Base-by-base conservation (phyloP, 2,888 invertebrate genomes). In the Entomobrya multifasciata region DNA sequence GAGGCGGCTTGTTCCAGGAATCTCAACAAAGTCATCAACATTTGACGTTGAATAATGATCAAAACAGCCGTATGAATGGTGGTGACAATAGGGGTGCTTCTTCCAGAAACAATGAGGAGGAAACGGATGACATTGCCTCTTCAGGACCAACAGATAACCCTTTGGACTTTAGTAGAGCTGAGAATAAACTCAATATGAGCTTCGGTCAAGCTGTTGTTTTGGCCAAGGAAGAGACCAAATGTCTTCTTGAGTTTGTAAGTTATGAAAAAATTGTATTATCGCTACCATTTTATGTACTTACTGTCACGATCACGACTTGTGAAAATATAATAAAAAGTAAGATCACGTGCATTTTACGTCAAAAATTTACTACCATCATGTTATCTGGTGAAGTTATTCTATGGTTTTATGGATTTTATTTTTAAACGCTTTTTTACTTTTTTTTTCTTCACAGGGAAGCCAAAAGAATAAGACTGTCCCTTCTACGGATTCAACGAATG, bases 241-340 rank as follows among this genome's bases (percentile, higher is more conserved):
- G 90, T 78, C 81, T 90, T 15, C 44, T 44, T 17, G 70, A 76
- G 41, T 89, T 57, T 78, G 90, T 90, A 84, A 90, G 89, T 87
- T 13, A 13, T 20, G 0, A 1, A n/a, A n/a, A n/a, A n/a, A n/a
- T n/a, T n/a, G n/a, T n/a, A n/a, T n/a, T n/a, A n/a, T n/a, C n/a
- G n/a, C n/a, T n/a, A n/a, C n/a, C n/a, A n/a, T n/a, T n/a, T n/a
- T n/a, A n/a, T n/a, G n/a, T n/a, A n/a, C n/a, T n/a, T n/a, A n/a
- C n/a, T n/a, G n/a, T n/a, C n/a, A n/a, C n/a, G n/a, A n/a, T n/a
- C n/a, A n/a, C n/a, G n/a, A n/a, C n/a, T n/a, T n/a, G n/a, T n/a
- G n/a, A n/a, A n/a, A n/a, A n/a, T n/a, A n/a, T n/a, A n/a, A n/a
- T n/a, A n/a, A n/a, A n/a, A n/a, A 20, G 17, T 25, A 5, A 25